These are phyloP conservation scores for Enhydra lutris DNA, from an alignment of 2,113 vertebrate genomes.

Conservation along the genomic window DNA sequence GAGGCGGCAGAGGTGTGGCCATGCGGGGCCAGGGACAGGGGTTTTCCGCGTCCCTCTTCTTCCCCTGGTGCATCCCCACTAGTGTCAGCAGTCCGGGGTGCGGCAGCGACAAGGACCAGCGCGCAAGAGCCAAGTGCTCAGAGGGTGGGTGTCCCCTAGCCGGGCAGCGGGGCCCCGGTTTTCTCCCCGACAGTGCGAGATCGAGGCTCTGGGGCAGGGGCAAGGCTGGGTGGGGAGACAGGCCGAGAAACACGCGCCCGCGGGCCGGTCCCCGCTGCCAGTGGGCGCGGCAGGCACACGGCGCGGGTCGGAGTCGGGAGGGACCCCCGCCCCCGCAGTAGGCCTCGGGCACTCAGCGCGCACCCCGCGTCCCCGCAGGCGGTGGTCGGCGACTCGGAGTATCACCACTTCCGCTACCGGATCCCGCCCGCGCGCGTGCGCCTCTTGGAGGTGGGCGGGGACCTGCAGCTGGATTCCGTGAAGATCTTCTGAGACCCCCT, in stretches of 20 bases:
- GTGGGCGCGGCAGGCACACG: neutral
- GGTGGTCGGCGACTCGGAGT: conserved; percentile 77
- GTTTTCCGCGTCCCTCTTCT: too few species aligned
- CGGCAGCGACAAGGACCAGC: neutral
- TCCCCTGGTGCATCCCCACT: neutral
- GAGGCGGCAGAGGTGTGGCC: neutral
- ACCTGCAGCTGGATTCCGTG: conserved; percentile 81
- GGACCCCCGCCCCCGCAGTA: neutral
- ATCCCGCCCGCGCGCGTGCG: conserved; percentile 75
- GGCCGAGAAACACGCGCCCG: neutral
- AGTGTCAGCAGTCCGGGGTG: neutral
- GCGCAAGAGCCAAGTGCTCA: neutral
- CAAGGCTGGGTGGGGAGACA: neutral
- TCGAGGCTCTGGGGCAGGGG: neutral
- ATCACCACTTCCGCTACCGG: conserved; percentile 80
- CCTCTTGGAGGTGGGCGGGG: conserved; percentile 79
- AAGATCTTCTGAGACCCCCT: conserved; percentile 77
- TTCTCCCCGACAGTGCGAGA: too few species aligned
- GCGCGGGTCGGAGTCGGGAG: accelerated
- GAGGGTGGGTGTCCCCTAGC: neutral
- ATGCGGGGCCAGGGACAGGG: too few species aligned
- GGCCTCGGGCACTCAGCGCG: neutral
- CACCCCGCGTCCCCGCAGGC: conserved; percentile 60
- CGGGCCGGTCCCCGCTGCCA: neutral
- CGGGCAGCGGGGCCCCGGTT: neutral